Percentiles rank a stretch among this genome's conserved stretches.
Conservation (phyloP, 2,797 vertebrate species). For the Pristis pectinata region DNA sequence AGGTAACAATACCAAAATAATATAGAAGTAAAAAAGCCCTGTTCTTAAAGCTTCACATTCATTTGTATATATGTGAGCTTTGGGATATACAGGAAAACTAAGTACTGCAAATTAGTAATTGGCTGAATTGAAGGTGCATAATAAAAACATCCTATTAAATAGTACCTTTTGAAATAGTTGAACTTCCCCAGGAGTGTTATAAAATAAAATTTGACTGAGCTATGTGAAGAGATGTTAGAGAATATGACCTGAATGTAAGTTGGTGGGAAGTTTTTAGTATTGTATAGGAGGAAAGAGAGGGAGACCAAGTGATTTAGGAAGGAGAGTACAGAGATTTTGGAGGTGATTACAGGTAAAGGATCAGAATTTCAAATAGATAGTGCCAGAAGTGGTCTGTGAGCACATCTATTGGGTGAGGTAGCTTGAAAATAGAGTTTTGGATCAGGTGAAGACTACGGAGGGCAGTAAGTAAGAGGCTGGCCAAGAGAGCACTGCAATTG, state of each 20-base stretch:
- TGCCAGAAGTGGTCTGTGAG: too few relatives aligned
- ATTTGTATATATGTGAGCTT: neutral
- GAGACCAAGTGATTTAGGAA: neutral
- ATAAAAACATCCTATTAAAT: neutral
- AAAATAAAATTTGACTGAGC: neutral
- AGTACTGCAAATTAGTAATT: neutral
- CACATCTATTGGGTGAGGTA: too few relatives aligned
- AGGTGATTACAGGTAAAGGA: neutral
- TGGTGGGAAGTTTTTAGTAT: neutral
- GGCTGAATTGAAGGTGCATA: neutral
- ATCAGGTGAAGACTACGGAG: too few relatives aligned
- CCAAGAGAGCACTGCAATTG: too few relatives aligned
- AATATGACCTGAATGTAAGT: neutral
- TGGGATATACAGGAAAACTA: neutral
- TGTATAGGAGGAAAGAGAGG: neutral
- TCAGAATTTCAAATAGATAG: too few relatives aligned
- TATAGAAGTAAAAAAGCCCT: neutral
- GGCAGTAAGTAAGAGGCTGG: too few relatives aligned
- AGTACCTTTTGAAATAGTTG: neutral
- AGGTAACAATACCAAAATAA: conserved; percentile 58
- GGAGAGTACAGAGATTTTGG: neutral
- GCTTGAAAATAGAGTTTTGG: too few relatives aligned
- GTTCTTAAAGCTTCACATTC: neutral
- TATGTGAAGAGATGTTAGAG: neutral
- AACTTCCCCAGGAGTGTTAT: neutral